Evolutionary conservation across 2,797 vertebrate species (phyloP).

Genomic region (Decapterus maruadsi): DNA sequence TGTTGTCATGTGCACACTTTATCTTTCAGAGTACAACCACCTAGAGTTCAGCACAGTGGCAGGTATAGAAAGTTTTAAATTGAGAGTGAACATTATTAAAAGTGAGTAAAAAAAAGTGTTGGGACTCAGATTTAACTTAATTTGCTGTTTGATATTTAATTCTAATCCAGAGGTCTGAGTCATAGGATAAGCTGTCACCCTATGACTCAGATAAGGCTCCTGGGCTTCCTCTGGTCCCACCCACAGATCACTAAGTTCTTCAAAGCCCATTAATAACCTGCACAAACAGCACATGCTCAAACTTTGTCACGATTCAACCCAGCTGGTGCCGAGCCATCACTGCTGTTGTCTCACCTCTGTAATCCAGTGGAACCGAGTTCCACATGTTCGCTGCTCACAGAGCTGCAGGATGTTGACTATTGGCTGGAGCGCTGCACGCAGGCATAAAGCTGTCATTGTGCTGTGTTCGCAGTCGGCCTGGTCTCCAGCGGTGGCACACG

Average conservation of each 20-base stretch:
- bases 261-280: slow-evolving; percentile 27
- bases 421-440: slow-evolving; percentile 39
- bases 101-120: too few relatives aligned
- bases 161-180: background rate
- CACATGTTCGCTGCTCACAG: slow-evolving; percentile 19
- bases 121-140: too few relatives aligned
- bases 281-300: slow-evolving; percentile 2
- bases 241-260: background rate
- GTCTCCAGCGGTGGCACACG: slow-evolving; percentile 67
- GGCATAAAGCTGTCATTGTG: slow-evolving; percentile 77
- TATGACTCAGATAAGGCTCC: background rate
- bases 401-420: slow-evolving; percentile 60
- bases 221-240: background rate
- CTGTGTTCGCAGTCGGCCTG: slow-evolving; percentile 29
- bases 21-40: slow-evolving; percentile 1
- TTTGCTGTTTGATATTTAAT: too few relatives aligned
- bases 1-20: slow-evolving; percentile 4
- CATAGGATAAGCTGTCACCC: background rate
- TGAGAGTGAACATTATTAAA: background rate
- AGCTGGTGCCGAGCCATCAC: slow-evolving; percentile 12
- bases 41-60: background rate
- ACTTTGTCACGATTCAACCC: slow-evolving; percentile 16
- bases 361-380: slow-evolving; percentile 8
- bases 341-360: slow-evolving; percentile 26
- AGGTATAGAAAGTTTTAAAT: slow-evolving; percentile 23